Evolutionary conservation across 2,113 vertebrate species (phyloP), one percentile per base, ranked within the genome.

Genomic region (Thermophis baileyi): DNA sequence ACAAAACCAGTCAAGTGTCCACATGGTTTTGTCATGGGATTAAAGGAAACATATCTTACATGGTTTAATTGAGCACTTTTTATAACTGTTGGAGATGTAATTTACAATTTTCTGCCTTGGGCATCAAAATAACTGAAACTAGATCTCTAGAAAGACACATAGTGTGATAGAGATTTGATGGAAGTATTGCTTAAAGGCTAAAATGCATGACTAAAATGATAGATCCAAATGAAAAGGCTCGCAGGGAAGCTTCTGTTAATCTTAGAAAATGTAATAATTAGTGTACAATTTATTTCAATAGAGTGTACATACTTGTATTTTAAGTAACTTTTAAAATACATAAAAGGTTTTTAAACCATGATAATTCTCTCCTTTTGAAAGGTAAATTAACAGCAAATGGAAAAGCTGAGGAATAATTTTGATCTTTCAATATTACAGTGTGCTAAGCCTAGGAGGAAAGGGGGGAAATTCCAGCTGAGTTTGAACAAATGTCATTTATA

Each of bases 401-500:
- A 60, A 57, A 57, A 60, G 46, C 46, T 53, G 35, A 60, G 69
- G 63, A 46, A n/a, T 60, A 47, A 51, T 51, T 89, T 53, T 60
- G 47, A 60, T 46, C 53, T 85, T 89, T 91, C 90, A 91, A 18
- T 60, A 60, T 85, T 87, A 54, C 57, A 1, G 6, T 51, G 24
- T 89, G 69, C 87, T 60, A 88, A 50, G 7, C 24, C 53, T 30
- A 93, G 22, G 88, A 60, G 44, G 53, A 89, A 93, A 50, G 25
- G 89, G 20, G 90, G 87, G 87, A 89, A 93, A 85, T 89, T 86
- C 63, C 87, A 89, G 63, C 90, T 85, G 86, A 88, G 53, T n/a
- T 53, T 81, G 51, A 60, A 49, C 51, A 85, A 63, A 91, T 25
- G n/a, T 69, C 51, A n/a, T n/a, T 89, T 46, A n/a, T 87, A 54